Percentiles rank a stretch among this genome's conserved stretches.
phyloP scores from a whole-genome alignment of 2,888 invertebrate genomes.

The Oligia fasciuncula region DNA sequence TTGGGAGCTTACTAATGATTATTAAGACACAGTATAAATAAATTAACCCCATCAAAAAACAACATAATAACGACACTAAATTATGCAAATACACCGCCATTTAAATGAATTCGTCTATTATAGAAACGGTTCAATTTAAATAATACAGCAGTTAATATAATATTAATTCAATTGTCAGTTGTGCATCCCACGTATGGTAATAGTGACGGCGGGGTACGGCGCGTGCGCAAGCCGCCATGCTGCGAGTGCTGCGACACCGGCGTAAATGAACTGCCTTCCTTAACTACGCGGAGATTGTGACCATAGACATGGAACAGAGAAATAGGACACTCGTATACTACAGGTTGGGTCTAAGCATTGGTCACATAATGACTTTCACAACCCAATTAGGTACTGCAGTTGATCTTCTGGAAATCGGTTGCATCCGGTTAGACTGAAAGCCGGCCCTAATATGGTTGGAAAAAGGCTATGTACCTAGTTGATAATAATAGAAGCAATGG shows the following conservation, averaged over 20 bases:
- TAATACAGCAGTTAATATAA: slow-evolving; percentile 64
- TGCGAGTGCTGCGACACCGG: slow-evolving; percentile 63
- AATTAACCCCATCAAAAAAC: slow-evolving; percentile 40
- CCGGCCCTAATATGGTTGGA: too few species aligned
- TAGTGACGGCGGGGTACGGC: slow-evolving; percentile 72
- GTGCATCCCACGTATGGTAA: slow-evolving; percentile 79
- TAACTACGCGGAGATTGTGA: slow-evolving; percentile 55
- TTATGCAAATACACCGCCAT: slow-evolving; percentile 50
- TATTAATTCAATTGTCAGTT: slow-evolving; percentile 78
- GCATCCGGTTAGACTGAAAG: not conserved
- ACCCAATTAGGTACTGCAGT: not conserved
- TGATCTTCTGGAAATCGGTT: not conserved
- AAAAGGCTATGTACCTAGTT: too few species aligned
- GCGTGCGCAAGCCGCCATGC: slow-evolving; percentile 72
- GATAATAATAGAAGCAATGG: not conserved
- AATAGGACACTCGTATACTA: not conserved
- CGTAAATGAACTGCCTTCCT: slow-evolving; percentile 62
- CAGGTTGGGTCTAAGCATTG: not conserved
- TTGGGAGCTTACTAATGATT: slow-evolving; percentile 29
- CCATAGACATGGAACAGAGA: slow-evolving; percentile 32
- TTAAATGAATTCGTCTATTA: slow-evolving; percentile 62
- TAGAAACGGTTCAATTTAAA: slow-evolving; percentile 59
- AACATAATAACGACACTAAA: slow-evolving; percentile 35
- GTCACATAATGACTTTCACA: too few species aligned
- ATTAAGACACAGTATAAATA: slow-evolving; percentile 27